A percentile compares a stretch with the other conserved stretches of the same genome.
These are phyloP conservation scores for Drepanosiphum platanoidis DNA, from an alignment of 2,888 invertebrate species.

Conservation along the genomic window DNA sequence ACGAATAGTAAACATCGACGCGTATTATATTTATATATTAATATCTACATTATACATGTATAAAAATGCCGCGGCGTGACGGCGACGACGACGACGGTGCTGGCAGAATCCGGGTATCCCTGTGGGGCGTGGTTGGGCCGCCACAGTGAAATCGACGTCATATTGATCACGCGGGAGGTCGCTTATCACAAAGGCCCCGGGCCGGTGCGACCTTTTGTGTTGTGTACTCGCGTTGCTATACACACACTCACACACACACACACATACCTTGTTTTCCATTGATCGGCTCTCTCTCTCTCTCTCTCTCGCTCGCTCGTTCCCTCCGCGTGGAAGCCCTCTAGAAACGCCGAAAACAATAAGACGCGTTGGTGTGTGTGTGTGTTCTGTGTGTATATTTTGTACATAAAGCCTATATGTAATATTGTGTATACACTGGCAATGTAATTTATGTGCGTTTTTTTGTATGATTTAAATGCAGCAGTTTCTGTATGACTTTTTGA, in stretches of 20 bases:
- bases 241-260: slow-evolving; percentile 32
- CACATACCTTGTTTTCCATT: slow-evolving; percentile 46
- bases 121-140: slow-evolving; percentile 59
- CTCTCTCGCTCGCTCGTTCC: background rate
- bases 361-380: background rate
- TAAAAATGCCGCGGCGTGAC: slow-evolving; percentile 16
- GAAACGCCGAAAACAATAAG: slow-evolving; percentile 44
- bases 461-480: slow-evolving; percentile 1
- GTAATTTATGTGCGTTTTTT: background rate
- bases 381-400: background rate
- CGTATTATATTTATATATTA: too few species aligned
- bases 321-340: slow-evolving; percentile 1
- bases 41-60: background rate
- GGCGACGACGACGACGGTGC: slow-evolving; percentile 14
- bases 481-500: background rate
- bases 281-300: slow-evolving; percentile 42
- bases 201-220: slow-evolving; percentile 60
- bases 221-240: slow-evolving; percentile 59
- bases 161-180: slow-evolving; percentile 62
- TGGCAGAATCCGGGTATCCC: slow-evolving; percentile 58
- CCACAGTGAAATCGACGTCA: slow-evolving; percentile 59
- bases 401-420: background rate
- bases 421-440: too few species aligned
- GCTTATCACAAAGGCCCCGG: slow-evolving; percentile 61
- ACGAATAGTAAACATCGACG: background rate